phyloP scores from a whole-genome alignment of 2,113 vertebrate species.

The Cacatua alba region DNA sequence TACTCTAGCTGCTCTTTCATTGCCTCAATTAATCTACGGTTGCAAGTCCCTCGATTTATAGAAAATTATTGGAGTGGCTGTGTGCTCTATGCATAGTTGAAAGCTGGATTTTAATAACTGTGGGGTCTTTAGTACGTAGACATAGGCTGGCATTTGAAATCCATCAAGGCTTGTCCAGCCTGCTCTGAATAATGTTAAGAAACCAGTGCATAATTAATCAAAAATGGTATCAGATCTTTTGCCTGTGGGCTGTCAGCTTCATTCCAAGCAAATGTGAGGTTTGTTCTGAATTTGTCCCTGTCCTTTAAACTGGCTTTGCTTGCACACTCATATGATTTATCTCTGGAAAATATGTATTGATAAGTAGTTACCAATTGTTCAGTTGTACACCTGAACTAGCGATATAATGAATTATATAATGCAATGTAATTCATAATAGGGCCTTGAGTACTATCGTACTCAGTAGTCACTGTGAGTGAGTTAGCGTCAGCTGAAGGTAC shows the following conservation, averaged over 20 bases:
- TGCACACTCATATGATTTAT: not conserved
- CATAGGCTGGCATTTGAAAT: constrained; percentile 55
- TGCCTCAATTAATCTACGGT: constrained; percentile 44
- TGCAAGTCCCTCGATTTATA: constrained; percentile 33
- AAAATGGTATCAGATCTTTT: constrained; percentile 37
- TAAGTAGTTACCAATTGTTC: not conserved
- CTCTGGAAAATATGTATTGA: not conserved
- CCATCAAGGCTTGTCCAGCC: constrained; percentile 1
- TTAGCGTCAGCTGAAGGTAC: not conserved
- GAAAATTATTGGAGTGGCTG: constrained; percentile 37
- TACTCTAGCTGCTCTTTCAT: constrained; percentile 33
- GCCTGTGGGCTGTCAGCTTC: not conserved
- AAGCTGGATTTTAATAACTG: constrained; percentile 57
- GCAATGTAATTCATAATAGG: not conserved
- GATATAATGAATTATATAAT: not conserved
- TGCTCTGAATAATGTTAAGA: constrained; percentile 36
- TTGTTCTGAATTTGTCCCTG: not conserved
- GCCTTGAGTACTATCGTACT: not conserved
- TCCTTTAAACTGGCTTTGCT: not conserved
- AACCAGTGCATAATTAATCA: constrained; percentile 28
- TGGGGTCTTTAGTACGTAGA: constrained; percentile 3
- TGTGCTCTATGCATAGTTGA: constrained; percentile 15
- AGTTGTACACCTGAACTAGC: not conserved
- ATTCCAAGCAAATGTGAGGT: not conserved
- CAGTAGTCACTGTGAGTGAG: not conserved